Conservation (phyloP, 2,113 vertebrate species). For the Bettongia penicillata region DNA sequence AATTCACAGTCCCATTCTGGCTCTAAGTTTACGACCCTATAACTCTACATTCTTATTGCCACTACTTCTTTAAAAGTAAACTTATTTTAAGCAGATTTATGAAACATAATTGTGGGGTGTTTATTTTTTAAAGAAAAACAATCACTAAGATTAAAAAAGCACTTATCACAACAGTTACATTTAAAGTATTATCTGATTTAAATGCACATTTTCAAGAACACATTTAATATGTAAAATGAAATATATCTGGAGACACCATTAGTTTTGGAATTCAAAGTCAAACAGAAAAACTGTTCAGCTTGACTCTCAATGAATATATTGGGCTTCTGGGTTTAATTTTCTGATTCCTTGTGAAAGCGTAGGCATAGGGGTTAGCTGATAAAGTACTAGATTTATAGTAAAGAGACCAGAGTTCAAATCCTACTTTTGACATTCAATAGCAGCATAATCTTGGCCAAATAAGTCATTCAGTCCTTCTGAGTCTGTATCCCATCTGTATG, state of each 20-base stretch:
- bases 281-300: neutral
- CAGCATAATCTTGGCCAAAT: neutral
- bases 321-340: neutral
- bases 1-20: neutral
- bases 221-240: neutral
- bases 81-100: neutral
- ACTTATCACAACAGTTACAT: neutral
- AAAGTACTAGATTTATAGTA: neutral
- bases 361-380: neutral
- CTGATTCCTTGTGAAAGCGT: neutral
- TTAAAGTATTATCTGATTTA: neutral
- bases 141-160: constrained; percentile 8
- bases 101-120: neutral
- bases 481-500: too few species aligned
- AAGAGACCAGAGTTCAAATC: neutral
- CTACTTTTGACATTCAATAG: neutral
- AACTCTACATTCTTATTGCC: neutral
- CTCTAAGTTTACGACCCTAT: neutral
- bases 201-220: neutral
- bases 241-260: neutral
- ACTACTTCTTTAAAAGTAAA: neutral
- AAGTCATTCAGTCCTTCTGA: too few species aligned
- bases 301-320: neutral
- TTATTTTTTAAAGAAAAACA: neutral
- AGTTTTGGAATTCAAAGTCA: neutral